phyloP scores from a whole-genome alignment of 2,113 vertebrate species.

The Chionodraco myersi region DNA sequence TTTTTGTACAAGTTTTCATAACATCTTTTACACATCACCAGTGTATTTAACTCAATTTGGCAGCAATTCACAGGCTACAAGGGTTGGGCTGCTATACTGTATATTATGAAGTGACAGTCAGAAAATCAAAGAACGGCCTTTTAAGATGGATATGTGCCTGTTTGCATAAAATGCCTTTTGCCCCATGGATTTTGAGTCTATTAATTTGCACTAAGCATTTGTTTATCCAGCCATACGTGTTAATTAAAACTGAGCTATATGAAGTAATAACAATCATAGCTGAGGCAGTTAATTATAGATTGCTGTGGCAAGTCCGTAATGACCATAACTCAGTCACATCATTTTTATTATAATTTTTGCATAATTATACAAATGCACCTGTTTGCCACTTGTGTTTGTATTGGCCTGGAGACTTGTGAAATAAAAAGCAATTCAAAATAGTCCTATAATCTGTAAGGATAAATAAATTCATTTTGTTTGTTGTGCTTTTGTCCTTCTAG shows the following conservation, averaged over 20 bases:
- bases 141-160: not conserved
- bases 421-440: not conserved
- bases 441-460: not conserved
- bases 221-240: not conserved
- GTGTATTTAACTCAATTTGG: not conserved
- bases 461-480: not conserved
- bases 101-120: not conserved
- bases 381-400: not conserved
- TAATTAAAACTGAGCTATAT: slow-evolving; percentile 6
- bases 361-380: not conserved
- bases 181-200: not conserved
- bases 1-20: not conserved
- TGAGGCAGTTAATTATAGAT: not conserved
- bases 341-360: not conserved
- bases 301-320: not conserved
- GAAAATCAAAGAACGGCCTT: not conserved
- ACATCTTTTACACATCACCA: not conserved
- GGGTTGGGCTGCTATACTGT: too few species aligned
- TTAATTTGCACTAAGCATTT: not conserved
- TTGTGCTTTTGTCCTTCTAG: slow-evolving; percentile 73
- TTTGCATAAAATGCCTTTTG: not conserved
- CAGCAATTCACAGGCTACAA: not conserved
- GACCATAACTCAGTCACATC: not conserved
- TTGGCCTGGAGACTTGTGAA: not conserved
- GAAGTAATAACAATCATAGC: slow-evolving; percentile 8